Percentiles rank a stretch among this genome's conserved stretches.
These are phyloP conservation scores for Spodoptera frugiperda DNA, from an alignment of 1,140 invertebrate species.

Conservation along the genomic window DNA sequence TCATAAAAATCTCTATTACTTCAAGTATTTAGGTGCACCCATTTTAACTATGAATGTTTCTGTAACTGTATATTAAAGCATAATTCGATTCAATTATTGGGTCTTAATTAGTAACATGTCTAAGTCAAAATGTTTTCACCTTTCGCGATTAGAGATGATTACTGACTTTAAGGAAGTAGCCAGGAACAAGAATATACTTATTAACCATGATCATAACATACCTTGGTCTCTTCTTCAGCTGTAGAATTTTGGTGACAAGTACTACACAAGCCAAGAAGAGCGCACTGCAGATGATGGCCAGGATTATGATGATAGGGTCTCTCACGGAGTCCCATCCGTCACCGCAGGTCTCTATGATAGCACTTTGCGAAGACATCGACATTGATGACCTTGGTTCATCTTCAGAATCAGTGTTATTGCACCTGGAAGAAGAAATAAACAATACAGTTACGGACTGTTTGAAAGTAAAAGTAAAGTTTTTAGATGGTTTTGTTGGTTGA, in stretches of 20 bases:
- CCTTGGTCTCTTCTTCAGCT: slow-evolving; percentile 81
- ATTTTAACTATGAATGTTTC: too few relatives aligned
- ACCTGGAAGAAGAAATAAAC: slow-evolving; percentile 58
- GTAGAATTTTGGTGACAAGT: slow-evolving; percentile 70
- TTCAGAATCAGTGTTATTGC: slow-evolving; percentile 47
- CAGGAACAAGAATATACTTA: background rate
- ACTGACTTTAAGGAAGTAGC: too few relatives aligned
- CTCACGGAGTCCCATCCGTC: slow-evolving; percentile 69
- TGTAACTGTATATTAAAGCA: too few relatives aligned
- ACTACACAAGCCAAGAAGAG: slow-evolving; percentile 66
- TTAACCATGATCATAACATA: slow-evolving; percentile 56
- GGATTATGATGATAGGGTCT: slow-evolving; percentile 73
- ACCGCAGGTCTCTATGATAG: slow-evolving; percentile 33
- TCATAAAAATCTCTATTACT: too few relatives aligned
- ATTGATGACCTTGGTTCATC: background rate
- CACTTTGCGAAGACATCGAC: background rate
- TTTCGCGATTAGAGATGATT: too few relatives aligned
- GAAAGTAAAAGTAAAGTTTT: background rate
- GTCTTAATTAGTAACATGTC: too few relatives aligned
- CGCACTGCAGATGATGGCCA: slow-evolving; percentile 64
- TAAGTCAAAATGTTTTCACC: too few relatives aligned
- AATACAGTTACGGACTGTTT: background rate
- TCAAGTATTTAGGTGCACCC: too few relatives aligned
- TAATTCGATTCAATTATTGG: too few relatives aligned
- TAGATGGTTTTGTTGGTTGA: too few relatives aligned